A percentile compares a stretch with the other conserved stretches of the same genome.
phyloP scores from a whole-genome alignment of 2,888 invertebrate genomes.

The Patella depressa region DNA sequence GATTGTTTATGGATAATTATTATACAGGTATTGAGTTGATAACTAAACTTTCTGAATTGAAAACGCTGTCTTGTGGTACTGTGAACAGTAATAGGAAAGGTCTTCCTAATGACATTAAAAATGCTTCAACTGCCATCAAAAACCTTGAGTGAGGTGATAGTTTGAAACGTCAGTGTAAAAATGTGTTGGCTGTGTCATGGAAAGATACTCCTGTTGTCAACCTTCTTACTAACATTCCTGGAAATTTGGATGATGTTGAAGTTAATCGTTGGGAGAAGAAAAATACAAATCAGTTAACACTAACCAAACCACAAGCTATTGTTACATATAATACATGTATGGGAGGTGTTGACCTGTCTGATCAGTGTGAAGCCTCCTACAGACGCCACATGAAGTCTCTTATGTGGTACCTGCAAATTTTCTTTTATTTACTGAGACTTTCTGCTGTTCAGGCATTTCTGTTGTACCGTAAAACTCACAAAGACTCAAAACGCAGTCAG shows the following conservation, averaged over 20 bases:
- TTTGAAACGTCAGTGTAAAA: background rate
- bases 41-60: background rate
- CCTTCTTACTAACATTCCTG: background rate
- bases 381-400: constrained; percentile 2
- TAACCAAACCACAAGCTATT: background rate
- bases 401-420: constrained; percentile 4
- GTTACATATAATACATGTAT: background rate
- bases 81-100: background rate
- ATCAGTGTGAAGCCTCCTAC: background rate
- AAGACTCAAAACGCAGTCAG: background rate
- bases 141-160: too few relatives aligned
- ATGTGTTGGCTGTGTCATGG: background rate
- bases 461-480: background rate
- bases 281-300: background rate
- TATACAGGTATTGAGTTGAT: background rate
- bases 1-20: background rate
- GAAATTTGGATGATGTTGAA: background rate
- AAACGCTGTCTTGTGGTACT: background rate
- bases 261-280: too few relatives aligned
- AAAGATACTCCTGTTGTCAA: background rate
- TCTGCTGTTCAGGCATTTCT: constrained; percentile 11
- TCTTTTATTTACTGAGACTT: constrained; percentile 2
- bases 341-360: background rate
- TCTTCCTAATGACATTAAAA: background rate
- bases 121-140: background rate